Percentiles rank a stretch among this genome's conserved stretches.
These are phyloP conservation scores for Philotrypesis tridentata DNA, from an alignment of 1,140 invertebrate genomes.

Conservation along the genomic window DNA sequence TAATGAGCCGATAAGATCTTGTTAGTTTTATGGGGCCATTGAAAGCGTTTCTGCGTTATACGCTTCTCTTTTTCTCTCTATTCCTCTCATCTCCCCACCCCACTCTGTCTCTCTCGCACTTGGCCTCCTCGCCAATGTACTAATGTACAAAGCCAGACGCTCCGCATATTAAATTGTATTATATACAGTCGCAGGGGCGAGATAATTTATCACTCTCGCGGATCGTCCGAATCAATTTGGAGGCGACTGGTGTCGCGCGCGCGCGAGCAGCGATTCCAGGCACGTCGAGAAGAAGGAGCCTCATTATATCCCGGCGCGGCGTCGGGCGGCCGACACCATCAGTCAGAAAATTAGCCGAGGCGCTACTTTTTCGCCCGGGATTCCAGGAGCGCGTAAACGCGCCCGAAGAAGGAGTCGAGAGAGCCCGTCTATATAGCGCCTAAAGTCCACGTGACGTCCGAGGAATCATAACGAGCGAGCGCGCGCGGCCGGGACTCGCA, in stretches of 20 bases:
- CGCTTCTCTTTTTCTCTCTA: too few relatives aligned
- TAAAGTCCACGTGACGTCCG: not conserved
- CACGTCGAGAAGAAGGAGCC: not conserved
- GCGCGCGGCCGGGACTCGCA: not conserved
- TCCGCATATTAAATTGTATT: not conserved
- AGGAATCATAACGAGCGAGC: slow-evolving; percentile 24
- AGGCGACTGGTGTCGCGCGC: too few relatives aligned
- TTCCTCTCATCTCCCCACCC: too few relatives aligned
- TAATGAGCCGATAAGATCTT: slow-evolving; percentile 33
- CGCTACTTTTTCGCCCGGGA: not conserved
- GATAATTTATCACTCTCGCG: not conserved
- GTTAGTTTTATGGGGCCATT: slow-evolving; percentile 21
- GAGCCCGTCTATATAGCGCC: not conserved
- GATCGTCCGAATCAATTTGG: not conserved
- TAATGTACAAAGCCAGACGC: not conserved
- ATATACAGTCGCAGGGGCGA: not conserved
- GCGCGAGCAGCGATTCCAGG: not conserved
- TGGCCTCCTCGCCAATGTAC: too few relatives aligned
- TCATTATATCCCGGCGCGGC: not conserved
- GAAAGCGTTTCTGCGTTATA: slow-evolving; percentile 11
- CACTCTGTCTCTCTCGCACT: too few relatives aligned
- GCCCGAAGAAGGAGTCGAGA: not conserved
- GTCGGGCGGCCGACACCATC: not conserved
- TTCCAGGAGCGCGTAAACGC: not conserved
- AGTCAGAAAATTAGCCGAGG: slow-evolving; percentile 5